Evolutionary conservation across 2,797 vertebrate genomes (phyloP), one percentile per base, ranked within the genome.

Genomic region (Helicolenus hilgendorfi): DNA sequence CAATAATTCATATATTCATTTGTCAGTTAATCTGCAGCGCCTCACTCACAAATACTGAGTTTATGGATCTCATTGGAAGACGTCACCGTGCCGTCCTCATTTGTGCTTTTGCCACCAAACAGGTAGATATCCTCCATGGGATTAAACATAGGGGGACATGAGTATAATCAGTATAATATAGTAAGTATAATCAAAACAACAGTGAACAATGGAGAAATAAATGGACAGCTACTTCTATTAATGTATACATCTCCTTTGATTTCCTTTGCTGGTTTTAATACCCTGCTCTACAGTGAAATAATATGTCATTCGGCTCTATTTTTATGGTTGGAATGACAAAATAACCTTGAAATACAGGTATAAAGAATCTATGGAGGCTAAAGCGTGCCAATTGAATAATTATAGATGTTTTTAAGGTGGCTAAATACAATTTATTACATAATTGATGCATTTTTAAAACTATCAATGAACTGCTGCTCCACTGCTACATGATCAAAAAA

Each of bases 51-150:
- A 49, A 98, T 94, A 31, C 97, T 98, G 75, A 98, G 90, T 87
- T 98, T 98, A 79, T 97, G 92, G 85, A 98, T 97, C 85, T 98
- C 96, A 87, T 92, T 97, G 36, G 92, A 96, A 6, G 94, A 94
- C 1, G 68, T 88, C n/a, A 73, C 72, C 1, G 49, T 67, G 77
- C 94, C 95, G 1, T 97, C 96, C 53, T 93, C 67, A 55, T 60
- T 89, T 22, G 22, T 79, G 62, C 41, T 77, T 65, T 81, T 89
- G 11, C 97, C 97, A 4, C 97, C 97, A 90, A 98, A 97, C 84
- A 97, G 83, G 86, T 98, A 98, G 81, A 98, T 95, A 45, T 98
- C 97, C 97, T 98, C 7, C 24, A 86, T n/a, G 22, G 11, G 27
- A 41, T 49, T 14, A 8, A 56, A 70, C 14, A 36, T 0, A 0